phyloP scores from a whole-genome alignment of 2,113 vertebrate genomes.

The Sphaerodactylus townsendi region DNA sequence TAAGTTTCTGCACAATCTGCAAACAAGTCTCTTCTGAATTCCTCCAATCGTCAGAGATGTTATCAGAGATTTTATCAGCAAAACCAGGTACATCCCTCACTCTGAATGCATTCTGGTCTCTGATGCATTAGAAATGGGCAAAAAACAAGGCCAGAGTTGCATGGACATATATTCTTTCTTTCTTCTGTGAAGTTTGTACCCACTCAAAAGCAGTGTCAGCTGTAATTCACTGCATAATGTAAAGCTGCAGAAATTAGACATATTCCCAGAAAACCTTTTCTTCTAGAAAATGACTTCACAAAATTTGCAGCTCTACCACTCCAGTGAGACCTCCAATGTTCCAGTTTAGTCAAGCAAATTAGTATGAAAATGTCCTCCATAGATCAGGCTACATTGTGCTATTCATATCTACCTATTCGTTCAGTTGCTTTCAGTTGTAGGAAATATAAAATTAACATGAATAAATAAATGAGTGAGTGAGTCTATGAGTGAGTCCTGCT shows the following conservation, averaged over 20 bases:
- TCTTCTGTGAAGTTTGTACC: not conserved
- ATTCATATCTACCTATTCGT: not conserved
- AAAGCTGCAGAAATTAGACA: not conserved
- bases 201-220: not conserved
- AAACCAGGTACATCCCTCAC: not conserved
- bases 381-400: not conserved
- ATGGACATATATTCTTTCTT: not conserved
- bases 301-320: not conserved
- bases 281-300: not conserved
- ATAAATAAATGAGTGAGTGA: no score
- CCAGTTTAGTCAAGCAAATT: not conserved
- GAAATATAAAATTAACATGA: no score
- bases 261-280: not conserved
- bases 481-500: not conserved
- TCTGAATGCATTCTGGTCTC: not conserved
- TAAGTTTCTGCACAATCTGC: not conserved
- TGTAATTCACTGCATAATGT: not conserved
- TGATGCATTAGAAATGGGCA: not conserved
- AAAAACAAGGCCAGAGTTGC: not conserved
- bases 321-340: not conserved
- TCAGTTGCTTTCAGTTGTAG: not conserved
- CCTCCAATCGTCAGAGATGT: not conserved
- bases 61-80: not conserved
- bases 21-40: slow-evolving; percentile 18
- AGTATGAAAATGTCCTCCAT: not conserved